Conservation (phyloP, 2,888 invertebrate genomes). For the Cremastinae sp. region DNA sequence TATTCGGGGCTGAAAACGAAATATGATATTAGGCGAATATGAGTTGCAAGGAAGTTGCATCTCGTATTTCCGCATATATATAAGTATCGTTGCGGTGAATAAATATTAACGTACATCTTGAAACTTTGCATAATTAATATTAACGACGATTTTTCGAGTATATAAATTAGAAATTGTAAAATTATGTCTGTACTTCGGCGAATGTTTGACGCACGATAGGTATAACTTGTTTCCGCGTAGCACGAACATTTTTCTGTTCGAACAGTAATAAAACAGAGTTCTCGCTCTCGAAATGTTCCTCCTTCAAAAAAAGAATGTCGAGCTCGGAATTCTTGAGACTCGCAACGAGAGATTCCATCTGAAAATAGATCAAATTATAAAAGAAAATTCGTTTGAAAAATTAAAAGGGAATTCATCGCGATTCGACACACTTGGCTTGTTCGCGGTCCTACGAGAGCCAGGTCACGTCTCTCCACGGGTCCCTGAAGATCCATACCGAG, state of each 20-base stretch:
- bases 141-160: too few species aligned
- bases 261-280: slow-evolving; percentile 79
- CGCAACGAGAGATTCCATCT: slow-evolving; percentile 43
- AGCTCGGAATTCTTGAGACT: slow-evolving; percentile 39
- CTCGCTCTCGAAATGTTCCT: slow-evolving; percentile 58
- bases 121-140: too few species aligned
- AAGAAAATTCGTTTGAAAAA: background rate
- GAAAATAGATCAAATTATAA: background rate
- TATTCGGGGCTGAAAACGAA: too few species aligned
- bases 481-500: slow-evolving; percentile 84
- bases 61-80: too few species aligned
- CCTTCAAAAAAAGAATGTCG: slow-evolving; percentile 68
- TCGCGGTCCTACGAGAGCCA: slow-evolving; percentile 79
- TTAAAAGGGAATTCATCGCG: background rate
- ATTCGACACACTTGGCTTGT: slow-evolving; percentile 2
- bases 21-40: too few species aligned
- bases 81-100: too few species aligned
- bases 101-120: too few species aligned
- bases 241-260: slow-evolving; percentile 83
- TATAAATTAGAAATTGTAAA: too few species aligned
- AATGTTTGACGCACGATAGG: slow-evolving; percentile 83
- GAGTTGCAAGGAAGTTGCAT: too few species aligned
- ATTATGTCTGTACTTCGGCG: slow-evolving; percentile 56
- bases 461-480: slow-evolving; percentile 82
- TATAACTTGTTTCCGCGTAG: slow-evolving; percentile 87